Base-by-base conservation (phyloP, 1,140 invertebrate species). In the Arion vulgaris region DNA sequence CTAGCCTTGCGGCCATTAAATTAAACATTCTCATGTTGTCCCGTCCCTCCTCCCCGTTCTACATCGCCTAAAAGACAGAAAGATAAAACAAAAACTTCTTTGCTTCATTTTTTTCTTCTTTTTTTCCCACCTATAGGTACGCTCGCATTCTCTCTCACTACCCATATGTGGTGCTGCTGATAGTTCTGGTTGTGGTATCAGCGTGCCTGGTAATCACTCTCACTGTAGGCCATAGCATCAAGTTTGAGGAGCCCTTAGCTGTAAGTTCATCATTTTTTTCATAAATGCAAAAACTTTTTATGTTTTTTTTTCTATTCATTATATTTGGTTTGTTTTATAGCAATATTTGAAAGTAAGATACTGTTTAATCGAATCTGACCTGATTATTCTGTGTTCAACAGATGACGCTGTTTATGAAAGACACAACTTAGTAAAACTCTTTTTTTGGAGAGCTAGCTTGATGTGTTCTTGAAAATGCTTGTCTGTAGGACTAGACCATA, bases 171-270 rank as follows among this genome's bases (percentile, higher is more conserved):
- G 94, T 96, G 86, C 91, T 97, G 81, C 90, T 95, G 57, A 93
- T 93, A 51, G 94, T 96, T 75, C 94, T 94, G 86, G 93, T 95
- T 71, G 93, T 96, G 80, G 95, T 95, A 68, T 93, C 94, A 34
- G 94, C 94, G 69, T 95, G 95, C 88, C 93, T 96, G 26, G 94
- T 96, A 62, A 93, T 96, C 72, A 95, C 95, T 32, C 89, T 96
- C 32, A 94, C 94, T 69, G 94, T 94, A 13, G 94, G 94, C 87
- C 94, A 94, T 39, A 91, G 95, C 72, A 96, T 96, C 28, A 94
- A 95, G 91, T 97, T 97, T 91, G 94, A 94, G 68, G 95, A 96
- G 90, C 96, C 96, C 36, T 94, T 95, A 85, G 92, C 95, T 91
- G 92, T 93, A 87, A 89, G 93, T 93, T 87, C 13, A 28, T n/a